Evolutionary conservation across 1,140 invertebrate species (phyloP), one percentile per base, ranked within the genome.

Genomic region (Danaus melanippus): DNA sequence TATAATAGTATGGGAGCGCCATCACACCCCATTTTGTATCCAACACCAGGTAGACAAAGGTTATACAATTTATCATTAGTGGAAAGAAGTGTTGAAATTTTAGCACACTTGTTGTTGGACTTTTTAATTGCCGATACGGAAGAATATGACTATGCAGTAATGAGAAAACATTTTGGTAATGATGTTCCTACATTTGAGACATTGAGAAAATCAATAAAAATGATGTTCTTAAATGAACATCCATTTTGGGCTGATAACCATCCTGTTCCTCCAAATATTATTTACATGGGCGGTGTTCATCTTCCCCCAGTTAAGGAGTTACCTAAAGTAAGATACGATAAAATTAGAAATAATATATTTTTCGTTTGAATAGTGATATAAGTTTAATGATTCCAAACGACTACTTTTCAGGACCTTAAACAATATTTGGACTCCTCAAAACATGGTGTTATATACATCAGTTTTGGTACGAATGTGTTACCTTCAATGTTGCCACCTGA

Each of bases 201-300:
- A 46, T 55, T 90, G n/a, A 66, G 78, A 50, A 66, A 68, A 46
- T 87, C 85, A 63, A 66, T 87, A 0, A 81, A 84, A 54, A 60
- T 92, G 60, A 52, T 90, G 11, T 81, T 92, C 49, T 32, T 86
- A 9, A 88, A 87, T 57, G 70, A 65, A 12, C 83, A 89, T 76
- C 79, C 76, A 10, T 60, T 79, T n/a, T 73, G 87, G 59, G 67
- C 78, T 12, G 71, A 76, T 49, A 69, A 77, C 17, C 70, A 81
- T 44, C 80, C 89, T 8, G 58, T 81, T 8, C 69, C 83, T 12
- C 86, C 86, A 6, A 74, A 62, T 41, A 77, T 88, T 6, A 60
- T 89, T 10, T 66, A 79, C 56, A 69, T 89, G 48, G 85, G 80
- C n/a, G 87, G 88, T 2, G 73, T 87, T 42, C 88, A 89, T 65